A percentile compares a stretch with the other conserved stretches of the same genome.
Conservation (phyloP, 2,113 vertebrate genomes). For the Cyprinus carpio region DNA sequence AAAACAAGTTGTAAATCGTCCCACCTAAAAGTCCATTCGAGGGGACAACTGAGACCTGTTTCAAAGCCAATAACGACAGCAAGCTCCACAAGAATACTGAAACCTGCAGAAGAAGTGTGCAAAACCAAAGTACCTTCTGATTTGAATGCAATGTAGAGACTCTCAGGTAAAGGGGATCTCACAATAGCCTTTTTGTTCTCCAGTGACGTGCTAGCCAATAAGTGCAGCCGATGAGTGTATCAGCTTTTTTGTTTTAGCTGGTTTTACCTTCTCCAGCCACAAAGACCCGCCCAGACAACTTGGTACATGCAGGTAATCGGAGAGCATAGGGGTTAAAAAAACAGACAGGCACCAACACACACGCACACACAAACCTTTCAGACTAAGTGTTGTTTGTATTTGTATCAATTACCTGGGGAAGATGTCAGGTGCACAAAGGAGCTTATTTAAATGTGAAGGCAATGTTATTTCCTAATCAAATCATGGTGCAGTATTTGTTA, state of each 20-base stretch:
- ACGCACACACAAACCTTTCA: slow-evolving; percentile 53
- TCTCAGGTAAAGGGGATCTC: neutral
- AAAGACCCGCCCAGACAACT: slow-evolving; percentile 53
- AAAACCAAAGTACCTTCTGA: slow-evolving; percentile 33
- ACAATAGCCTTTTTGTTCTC: slow-evolving; percentile 20
- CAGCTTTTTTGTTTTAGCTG: slow-evolving; percentile 39
- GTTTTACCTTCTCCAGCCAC: slow-evolving; percentile 46
- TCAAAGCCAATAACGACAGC: neutral
- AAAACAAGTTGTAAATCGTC: neutral
- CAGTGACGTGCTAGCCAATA: neutral
- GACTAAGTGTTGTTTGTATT: slow-evolving; percentile 39
- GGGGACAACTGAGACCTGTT: neutral
- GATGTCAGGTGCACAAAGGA: slow-evolving; percentile 31
- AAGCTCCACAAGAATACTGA: neutral
- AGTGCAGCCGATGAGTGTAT: slow-evolving; percentile 35
- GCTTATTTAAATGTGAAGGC: slow-evolving; percentile 67
- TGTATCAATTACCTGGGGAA: slow-evolving; percentile 42
- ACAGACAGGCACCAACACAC: slow-evolving; percentile 59
- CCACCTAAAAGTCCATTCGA: neutral
- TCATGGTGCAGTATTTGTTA: slow-evolving; percentile 52
- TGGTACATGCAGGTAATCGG: slow-evolving; percentile 66
- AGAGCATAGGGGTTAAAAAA: slow-evolving; percentile 69
- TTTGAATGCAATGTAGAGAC: neutral
- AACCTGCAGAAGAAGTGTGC: neutral
- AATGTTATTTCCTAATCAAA: slow-evolving; percentile 71